Evolutionary conservation across 2,888 invertebrate genomes (phyloP), one percentile per base, ranked within the genome.

Genomic region (Acanthosepion lycidas): DNA sequence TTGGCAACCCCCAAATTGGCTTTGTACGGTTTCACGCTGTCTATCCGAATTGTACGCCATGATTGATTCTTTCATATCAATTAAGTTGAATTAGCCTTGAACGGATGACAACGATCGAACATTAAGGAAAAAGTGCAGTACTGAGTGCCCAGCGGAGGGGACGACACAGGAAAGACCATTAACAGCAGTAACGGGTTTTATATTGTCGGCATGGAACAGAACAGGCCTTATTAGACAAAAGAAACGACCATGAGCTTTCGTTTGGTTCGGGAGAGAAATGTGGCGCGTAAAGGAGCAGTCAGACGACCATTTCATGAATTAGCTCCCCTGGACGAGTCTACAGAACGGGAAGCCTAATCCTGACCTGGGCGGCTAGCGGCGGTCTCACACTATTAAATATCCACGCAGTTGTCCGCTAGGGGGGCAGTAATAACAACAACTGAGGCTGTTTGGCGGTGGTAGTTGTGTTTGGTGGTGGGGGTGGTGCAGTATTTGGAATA

Each of bases 31-130:
- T n/a, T n/a, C 78, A 5, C 15, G n/a, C 78, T 9, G n/a, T 78
- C 78, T 23, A 78, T n/a, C 8, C n/a, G 78, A 78, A 78, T 78
- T 78, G 78, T 78, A n/a, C n/a, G 78, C 78, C 78, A 78, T 78
- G 78, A 78, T 78, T 78, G 78, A 78, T 78, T 78, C 78, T 78
- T 78, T 78, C 78, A 78, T 78, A n/a, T 78, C n/a, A 78, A 78
- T 78, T 78, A 78, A 78, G n/a, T 15, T n/a, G 78, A 78, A 78
- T 78, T 78, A 78, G 78, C 78, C 78, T 78, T n/a, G n/a, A 78
- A 78, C 78, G 12, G 78, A 12, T n/a, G 78, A 33, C 78, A 33
- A 78, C 78, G 78, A 78, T 78, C 78, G 78, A 78, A 78, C n/a
- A n/a, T 78, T 78, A n/a, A n/a, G 78, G 15, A 33, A 78, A 78